phyloP scores from a whole-genome alignment of 2,888 invertebrate genomes.

The Eristalis intricaria region DNA sequence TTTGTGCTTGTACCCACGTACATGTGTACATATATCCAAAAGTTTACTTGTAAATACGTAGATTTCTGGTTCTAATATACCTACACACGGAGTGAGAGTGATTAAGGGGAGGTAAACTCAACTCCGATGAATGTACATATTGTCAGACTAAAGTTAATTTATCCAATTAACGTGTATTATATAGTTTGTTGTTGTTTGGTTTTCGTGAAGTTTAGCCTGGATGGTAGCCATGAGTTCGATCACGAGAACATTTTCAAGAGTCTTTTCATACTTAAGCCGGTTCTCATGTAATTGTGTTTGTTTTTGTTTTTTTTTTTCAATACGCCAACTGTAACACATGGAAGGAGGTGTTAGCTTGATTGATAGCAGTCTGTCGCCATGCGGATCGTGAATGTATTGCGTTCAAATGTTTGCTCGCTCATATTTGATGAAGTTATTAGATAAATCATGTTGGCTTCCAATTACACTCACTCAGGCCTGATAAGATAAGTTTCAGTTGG shows the following conservation, averaged over 20 bases:
- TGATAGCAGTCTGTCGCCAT: constrained; percentile 17
- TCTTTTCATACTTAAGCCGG: neutral
- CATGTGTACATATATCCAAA: neutral
- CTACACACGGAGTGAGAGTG: neutral
- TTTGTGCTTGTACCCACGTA: neutral
- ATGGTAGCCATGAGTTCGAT: constrained; percentile 12
- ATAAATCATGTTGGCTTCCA: constrained; percentile 9
- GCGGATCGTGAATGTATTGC: constrained; percentile 5
- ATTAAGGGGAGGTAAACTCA: neutral
- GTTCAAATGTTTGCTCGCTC: constrained; percentile 1
- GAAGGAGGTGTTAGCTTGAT: neutral
- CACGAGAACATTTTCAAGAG: constrained; percentile 14
- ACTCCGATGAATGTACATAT: neutral
- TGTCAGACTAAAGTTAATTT: constrained; percentile 26
- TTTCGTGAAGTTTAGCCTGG: neutral
- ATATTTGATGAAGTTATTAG: neutral
- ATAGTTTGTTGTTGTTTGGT: neutral
- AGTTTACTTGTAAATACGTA: neutral
- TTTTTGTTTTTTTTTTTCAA: neutral
- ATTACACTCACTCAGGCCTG: neutral
- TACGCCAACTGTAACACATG: neutral
- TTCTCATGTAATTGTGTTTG: neutral
- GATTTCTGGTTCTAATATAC: neutral
- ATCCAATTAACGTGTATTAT: constrained; percentile 30
- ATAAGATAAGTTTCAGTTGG: constrained; percentile 21